Conservation (phyloP, 1,140 invertebrate genomes). For the Telenomus remus region DNA sequence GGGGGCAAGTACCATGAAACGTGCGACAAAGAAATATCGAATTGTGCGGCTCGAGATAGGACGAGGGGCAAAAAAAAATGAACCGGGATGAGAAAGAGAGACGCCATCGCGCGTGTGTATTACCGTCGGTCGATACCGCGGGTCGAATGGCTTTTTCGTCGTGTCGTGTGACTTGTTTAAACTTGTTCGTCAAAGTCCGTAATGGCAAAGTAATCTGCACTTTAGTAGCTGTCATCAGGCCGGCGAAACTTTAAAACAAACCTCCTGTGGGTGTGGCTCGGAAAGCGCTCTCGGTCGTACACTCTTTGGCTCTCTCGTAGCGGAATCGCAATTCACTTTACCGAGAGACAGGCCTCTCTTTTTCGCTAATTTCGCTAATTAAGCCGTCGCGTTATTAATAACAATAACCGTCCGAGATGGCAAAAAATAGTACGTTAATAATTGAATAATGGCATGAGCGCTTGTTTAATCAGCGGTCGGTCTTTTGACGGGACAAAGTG, state of each 20-base stretch:
- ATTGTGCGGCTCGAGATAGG: not conserved
- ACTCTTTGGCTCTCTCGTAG: too few species aligned
- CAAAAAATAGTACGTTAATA: conserved; percentile 29
- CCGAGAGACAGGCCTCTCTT: too few species aligned
- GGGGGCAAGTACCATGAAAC: too few species aligned
- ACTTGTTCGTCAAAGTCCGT: conserved; percentile 52
- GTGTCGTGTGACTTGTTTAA: conserved; percentile 37
- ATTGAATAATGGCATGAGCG: conserved; percentile 37
- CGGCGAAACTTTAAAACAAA: conserved; percentile 31
- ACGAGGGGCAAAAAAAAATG: not conserved
- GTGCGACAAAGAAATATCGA: not conserved
- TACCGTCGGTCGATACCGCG: conserved; percentile 29
- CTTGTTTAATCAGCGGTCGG: conserved; percentile 20
- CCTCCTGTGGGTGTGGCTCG: conserved; percentile 35
- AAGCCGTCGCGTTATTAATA: conserved; percentile 2
- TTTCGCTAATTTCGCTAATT: too few species aligned
- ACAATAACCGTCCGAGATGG: conserved; percentile 8
- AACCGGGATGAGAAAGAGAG: not conserved
- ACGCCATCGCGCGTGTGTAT: conserved; percentile 4
- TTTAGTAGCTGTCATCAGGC: conserved; percentile 39
- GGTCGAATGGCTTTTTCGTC: conserved; percentile 42
- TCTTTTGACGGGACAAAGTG: conserved; percentile 38
- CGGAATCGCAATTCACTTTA: too few species aligned
- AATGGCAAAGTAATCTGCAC: conserved; percentile 53
- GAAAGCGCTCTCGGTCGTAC: too few species aligned